phyloP scores from a whole-genome alignment of 1,140 invertebrate genomes.

The Amyelois transitella region DNA sequence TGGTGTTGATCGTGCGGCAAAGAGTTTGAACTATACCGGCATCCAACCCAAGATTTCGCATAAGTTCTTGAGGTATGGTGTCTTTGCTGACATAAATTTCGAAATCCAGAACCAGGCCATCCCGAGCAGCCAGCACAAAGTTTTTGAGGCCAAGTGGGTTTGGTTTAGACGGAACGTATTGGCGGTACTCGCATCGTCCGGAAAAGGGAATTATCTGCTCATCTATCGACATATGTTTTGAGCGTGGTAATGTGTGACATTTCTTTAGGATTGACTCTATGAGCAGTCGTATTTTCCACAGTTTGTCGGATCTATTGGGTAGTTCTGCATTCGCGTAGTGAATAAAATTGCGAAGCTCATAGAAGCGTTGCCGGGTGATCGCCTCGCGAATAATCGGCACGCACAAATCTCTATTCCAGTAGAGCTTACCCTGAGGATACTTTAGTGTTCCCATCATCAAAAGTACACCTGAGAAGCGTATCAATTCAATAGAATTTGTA shows the following conservation, averaged over 20 bases:
- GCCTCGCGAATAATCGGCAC: conserved; percentile 12
- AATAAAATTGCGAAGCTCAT: conserved; percentile 9
- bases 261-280: neutral
- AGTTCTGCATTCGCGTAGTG: neutral
- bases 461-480: neutral
- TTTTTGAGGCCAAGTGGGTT: conserved; percentile 22
- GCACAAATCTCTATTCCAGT: conserved; percentile 10
- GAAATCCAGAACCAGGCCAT: conserved; percentile 16
- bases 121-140: conserved; percentile 18
- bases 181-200: conserved; percentile 2
- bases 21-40: too few species aligned
- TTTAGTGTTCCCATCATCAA: conserved; percentile 11
- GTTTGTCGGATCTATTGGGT: neutral
- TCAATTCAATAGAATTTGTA: conserved; percentile 12
- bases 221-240: conserved; percentile 4
- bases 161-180: conserved; percentile 14
- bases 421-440: conserved; percentile 10
- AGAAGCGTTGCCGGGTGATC: conserved; percentile 6
- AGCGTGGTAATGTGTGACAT: conserved; percentile 4
- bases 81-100: conserved; percentile 11
- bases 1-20: too few species aligned
- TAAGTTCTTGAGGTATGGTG: neutral
- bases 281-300: conserved; percentile 3
- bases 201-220: conserved; percentile 5
- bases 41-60: neutral